Evolutionary conservation across 2,797 vertebrate species (phyloP), one percentile per base, ranked within the genome.

Genomic region (Spea hammondii): DNA sequence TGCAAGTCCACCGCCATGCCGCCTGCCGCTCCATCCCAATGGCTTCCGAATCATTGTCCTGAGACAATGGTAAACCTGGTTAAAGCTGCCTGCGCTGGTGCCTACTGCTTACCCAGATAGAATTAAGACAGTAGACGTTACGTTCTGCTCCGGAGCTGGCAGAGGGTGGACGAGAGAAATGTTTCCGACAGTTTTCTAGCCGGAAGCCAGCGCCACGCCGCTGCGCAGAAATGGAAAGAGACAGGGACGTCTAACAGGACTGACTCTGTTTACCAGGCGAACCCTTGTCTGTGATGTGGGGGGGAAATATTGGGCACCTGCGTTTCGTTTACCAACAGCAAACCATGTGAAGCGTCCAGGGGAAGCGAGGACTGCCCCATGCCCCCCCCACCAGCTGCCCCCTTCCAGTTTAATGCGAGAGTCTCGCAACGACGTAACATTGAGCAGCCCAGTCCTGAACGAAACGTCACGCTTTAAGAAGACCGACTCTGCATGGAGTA

Each of bases 211-310:
- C 13, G 68, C 60, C 71, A 70, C 54, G 68, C 73, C 59, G 46
- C 53, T 64, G 59, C 46, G 60, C 14, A 9, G 60, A 76, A 65
- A 80, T 80, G 60, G 68, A 76, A 80, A 71, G 59, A 76, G 79
- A 80, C 73, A 76, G 78, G 12, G 78, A 69, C 78, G 68, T 66
- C 67, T 76, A 71, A 76, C 55, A 59, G 74, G 73, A 75, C 74
- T 2, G 79, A 74, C 10, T 60, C 54, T 72, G 13, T 66, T 53
- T 75, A 76, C 74, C 69, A 76, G 74, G 62, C 74, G 72, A 80
- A 46, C 44, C 66, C 5, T 65, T 75, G 59, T 32, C 51, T 46
- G 17, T 69, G 48, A 60, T 47, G 8, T 12, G 47, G 47, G 47
- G 48, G 53, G 53, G 62, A 69, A 65, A 4, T 14, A 14, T 55